These are phyloP conservation scores for Gulo gulo DNA, from an alignment of 2,113 vertebrate genomes.

Conservation along the genomic window DNA sequence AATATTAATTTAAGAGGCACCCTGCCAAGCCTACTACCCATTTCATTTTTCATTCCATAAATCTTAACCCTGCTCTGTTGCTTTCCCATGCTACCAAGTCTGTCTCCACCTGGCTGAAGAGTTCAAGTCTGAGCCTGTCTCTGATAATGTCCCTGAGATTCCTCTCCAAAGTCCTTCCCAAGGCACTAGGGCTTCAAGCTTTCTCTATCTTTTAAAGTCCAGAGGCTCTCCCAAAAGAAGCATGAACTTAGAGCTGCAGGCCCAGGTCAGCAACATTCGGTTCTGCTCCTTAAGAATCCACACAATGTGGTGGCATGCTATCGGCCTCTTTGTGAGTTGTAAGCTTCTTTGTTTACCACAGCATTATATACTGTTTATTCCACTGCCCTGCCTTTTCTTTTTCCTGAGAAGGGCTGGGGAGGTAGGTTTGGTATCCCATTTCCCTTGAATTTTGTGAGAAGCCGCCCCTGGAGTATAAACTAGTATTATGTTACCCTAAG, in stretches of 20 bases:
- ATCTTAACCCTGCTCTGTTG: background rate
- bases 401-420: background rate
- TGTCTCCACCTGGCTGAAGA: background rate
- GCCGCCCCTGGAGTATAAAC: background rate
- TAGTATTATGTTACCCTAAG: background rate
- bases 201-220: background rate
- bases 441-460: background rate
- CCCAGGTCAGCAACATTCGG: background rate
- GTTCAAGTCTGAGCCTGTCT: background rate
- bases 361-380: no score
- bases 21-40: background rate
- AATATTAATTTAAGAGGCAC: background rate
- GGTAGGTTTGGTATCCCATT: background rate
- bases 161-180: background rate
- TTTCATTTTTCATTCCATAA: background rate
- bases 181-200: background rate
- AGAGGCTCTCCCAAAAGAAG: background rate
- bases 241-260: background rate
- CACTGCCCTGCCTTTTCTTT: background rate
- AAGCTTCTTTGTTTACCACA: background rate
- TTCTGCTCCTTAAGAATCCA: background rate
- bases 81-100: background rate
- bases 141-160: background rate
- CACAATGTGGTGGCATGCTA: rapidly evolving
- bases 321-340: background rate